Percentiles rank a stretch among this genome's conserved stretches.
phyloP scores from a whole-genome alignment of 2,797 vertebrate genomes.

The Hypotaenidia philippensis region DNA sequence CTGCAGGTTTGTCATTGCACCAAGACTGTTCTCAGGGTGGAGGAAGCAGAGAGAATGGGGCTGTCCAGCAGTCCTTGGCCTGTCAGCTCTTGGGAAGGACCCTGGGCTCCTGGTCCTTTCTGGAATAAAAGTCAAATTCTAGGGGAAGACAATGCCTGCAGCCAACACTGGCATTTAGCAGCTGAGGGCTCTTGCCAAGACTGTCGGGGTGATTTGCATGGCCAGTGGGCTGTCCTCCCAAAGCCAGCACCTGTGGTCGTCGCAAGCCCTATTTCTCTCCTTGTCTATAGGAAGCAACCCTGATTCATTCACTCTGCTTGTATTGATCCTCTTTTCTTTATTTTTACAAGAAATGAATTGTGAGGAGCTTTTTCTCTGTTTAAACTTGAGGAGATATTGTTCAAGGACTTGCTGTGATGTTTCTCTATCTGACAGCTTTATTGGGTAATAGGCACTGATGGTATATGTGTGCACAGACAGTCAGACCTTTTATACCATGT shows the following conservation, averaged over 20 bases:
- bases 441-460: constrained; percentile 78
- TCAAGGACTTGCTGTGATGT: constrained; percentile 78
- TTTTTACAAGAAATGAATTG: constrained; percentile 77
- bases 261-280: background rate
- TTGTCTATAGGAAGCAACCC: constrained; percentile 57
- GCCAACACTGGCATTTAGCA: background rate
- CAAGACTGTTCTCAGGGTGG: background rate
- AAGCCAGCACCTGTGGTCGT: constrained; percentile 19
- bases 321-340: constrained; percentile 64
- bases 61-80: background rate
- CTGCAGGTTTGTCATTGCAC: background rate
- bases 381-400: constrained; percentile 75
- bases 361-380: constrained; percentile 62
- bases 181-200: background rate
- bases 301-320: constrained; percentile 54
- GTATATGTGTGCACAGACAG: constrained; percentile 75
- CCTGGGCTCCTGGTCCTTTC: background rate
- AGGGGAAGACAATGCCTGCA: background rate
- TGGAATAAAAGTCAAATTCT: background rate
- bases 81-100: background rate
- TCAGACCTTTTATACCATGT: constrained; percentile 78
- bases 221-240: background rate
- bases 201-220: background rate
- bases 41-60: background rate
- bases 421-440: constrained; percentile 86